Base-by-base conservation (phyloP, 2,113 vertebrate species). In the Vulpes vulpes region DNA sequence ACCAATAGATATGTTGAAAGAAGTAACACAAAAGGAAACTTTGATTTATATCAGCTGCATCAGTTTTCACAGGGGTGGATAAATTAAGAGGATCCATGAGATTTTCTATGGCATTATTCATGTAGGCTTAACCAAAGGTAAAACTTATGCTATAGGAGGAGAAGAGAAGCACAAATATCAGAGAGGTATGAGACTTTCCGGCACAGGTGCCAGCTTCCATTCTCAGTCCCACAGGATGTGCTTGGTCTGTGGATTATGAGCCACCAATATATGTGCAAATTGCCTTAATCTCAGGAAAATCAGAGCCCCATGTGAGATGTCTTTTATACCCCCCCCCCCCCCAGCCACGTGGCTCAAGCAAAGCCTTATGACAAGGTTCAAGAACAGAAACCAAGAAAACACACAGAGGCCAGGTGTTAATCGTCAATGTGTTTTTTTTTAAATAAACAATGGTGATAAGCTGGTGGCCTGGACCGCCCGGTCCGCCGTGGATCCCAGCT, bases 211-310 rank as follows among this genome's bases (percentile, higher is more conserved):
- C 17, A 10, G 51, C 17, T 55, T 96, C 59, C 53, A 89, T 76
- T 57, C 67, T 92, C 14, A 65, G 88, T 15, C 3, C 14, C 25
- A 23, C 8, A 86, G 32, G 11, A 35, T 49, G 53, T 51, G 20
- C 59, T 84, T 82, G 79, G n/a, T 79, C 62, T 74, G 90, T 96
- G 57, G 35, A 43, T 89, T 89, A 83, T 57, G 55, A 89, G 11
- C 11, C 17, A 71, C 35, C 55, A 64, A 6, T 51, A 22, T 32
- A 59, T 59, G 11, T 64, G 43, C 9, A 71, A 62, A 67, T 60
- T 82, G 32, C 35, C 74, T 86, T 94, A 64, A 95, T 89, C 19
- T 51, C 49, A 74, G 51, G 6, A n/a, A 95, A 74, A 82, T 22
- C 35, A 55, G 88, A 87, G 7, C 92, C 9, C 65, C 25, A 32